These are phyloP conservation scores for Hipparchia semele DNA, from an alignment of 2,888 invertebrate species.

Conservation along the genomic window DNA sequence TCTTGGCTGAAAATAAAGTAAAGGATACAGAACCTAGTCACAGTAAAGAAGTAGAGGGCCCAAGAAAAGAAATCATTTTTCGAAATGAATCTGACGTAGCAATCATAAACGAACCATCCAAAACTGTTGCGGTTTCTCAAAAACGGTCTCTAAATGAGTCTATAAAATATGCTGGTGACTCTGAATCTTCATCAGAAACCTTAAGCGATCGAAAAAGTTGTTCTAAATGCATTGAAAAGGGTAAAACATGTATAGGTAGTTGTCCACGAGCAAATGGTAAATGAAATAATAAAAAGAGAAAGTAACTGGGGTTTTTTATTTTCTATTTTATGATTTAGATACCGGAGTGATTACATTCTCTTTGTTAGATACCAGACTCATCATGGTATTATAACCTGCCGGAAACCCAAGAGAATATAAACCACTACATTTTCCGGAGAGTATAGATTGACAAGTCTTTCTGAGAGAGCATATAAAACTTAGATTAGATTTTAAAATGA, in stretches of 20 bases:
- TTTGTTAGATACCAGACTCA: too few relatives aligned
- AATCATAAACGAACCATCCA: neutral
- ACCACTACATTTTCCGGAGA: too few relatives aligned
- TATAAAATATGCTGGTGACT: neutral
- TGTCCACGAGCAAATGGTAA: conserved; percentile 51
- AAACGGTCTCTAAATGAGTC: neutral
- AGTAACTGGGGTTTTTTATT: neutral
- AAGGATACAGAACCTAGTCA: neutral
- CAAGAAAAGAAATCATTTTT: conserved; percentile 13
- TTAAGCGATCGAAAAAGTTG: conserved; percentile 42
- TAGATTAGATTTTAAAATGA: too few relatives aligned
- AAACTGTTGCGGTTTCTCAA: neutral
- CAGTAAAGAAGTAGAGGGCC: neutral
- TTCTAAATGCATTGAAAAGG: conserved; percentile 53
- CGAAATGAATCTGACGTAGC: conserved; percentile 15
- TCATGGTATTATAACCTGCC: too few relatives aligned
- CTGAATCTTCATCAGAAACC: neutral
- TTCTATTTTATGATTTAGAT: neutral
- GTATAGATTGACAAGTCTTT: too few relatives aligned
- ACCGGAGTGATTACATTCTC: too few relatives aligned
- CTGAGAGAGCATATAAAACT: too few relatives aligned
- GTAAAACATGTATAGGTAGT: conserved; percentile 51
- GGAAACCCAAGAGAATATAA: too few relatives aligned
- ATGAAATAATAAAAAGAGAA: conserved; percentile 26
- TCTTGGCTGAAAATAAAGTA: neutral